Conservation (phyloP, 2,113 vertebrate species). For the Anguilla rostrata region DNA sequence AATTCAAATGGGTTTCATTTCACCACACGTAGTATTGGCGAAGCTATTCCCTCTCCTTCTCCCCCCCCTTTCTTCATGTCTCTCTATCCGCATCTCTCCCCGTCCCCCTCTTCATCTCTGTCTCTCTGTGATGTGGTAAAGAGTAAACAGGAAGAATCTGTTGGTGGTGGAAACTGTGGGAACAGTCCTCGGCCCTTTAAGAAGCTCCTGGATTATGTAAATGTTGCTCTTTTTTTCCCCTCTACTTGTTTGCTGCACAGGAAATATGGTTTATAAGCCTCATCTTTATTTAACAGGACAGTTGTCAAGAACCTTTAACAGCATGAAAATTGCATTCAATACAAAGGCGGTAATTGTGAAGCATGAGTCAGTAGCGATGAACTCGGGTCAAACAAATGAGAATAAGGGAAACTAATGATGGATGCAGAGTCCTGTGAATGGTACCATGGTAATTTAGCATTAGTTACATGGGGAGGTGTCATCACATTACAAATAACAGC, state of each 20-base stretch:
- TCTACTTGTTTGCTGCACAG: not conserved
- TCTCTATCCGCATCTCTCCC: not conserved
- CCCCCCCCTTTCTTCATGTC: not conserved
- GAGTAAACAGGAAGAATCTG: not conserved
- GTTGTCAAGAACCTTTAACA: not conserved
- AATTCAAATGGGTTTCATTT: no score
- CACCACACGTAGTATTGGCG: no score
- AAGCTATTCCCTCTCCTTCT: not conserved
- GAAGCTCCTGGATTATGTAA: not conserved
- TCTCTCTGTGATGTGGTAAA: not conserved
- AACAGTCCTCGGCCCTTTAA: no score
- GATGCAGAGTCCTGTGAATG: not conserved
- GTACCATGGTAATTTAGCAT: not conserved
- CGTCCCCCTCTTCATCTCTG: not conserved
- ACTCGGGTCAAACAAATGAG: not conserved
- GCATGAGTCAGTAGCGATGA: not conserved
- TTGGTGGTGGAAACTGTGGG: not conserved
- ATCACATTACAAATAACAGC: not conserved
- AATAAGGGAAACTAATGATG: not conserved
- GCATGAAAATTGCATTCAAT: not conserved
- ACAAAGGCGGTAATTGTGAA: not conserved
- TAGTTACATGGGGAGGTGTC: not conserved
- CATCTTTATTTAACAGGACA: not conserved
- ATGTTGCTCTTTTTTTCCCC: not conserved
- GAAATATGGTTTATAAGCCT: not conserved